phyloP scores from a whole-genome alignment of 2,113 vertebrate genomes.

The Rhegmatorhina hoffmannsi region DNA sequence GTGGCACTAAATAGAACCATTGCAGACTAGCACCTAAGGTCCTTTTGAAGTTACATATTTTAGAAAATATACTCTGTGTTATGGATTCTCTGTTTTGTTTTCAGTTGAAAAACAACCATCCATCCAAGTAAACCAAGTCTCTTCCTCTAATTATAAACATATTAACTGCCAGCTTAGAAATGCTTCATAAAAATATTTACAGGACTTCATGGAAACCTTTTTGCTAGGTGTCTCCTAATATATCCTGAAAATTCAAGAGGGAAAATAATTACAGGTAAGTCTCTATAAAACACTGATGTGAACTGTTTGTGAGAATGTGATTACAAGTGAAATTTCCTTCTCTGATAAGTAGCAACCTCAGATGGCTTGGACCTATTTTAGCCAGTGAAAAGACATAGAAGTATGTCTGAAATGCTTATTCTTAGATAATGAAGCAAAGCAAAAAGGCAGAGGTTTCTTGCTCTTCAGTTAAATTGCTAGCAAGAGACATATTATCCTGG shows the following conservation, averaged over 20 bases:
- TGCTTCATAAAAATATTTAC: conserved; percentile 67
- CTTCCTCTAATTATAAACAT: conserved; percentile 53
- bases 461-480: not conserved
- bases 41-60: conserved; percentile 11
- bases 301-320: conserved; percentile 48
- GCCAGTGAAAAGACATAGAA: not conserved
- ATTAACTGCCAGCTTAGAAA: conserved; percentile 51
- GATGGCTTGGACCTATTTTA: not conserved
- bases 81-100: conserved; percentile 26
- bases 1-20: conserved; percentile 47
- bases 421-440: not conserved
- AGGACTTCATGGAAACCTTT: conserved; percentile 45
- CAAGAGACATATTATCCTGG: not conserved
- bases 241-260: conserved; percentile 65
- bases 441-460: not conserved
- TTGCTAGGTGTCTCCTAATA: conserved; percentile 59
- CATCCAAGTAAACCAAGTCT: not conserved
- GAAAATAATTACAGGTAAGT: conserved; percentile 68
- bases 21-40: not conserved
- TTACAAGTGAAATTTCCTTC: not conserved
- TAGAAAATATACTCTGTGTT: conserved; percentile 2
- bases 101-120: not conserved
- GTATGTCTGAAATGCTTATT: not conserved
- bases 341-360: not conserved
- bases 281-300: conserved; percentile 55